These are phyloP conservation scores for Neocloeon triangulifer DNA, from an alignment of 1,140 invertebrate species.

Conservation along the genomic window DNA sequence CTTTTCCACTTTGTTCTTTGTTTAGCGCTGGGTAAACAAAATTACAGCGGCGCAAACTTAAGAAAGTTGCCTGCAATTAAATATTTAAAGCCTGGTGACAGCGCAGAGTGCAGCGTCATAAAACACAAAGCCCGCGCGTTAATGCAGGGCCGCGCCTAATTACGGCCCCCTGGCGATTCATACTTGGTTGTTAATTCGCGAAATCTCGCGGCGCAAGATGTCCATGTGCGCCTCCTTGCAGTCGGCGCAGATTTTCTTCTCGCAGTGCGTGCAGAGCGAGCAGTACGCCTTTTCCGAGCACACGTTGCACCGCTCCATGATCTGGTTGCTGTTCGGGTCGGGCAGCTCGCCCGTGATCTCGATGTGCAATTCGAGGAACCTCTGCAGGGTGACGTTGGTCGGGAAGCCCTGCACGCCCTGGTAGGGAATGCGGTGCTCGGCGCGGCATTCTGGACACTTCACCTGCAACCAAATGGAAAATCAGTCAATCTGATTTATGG, in stretches of 20 bases:
- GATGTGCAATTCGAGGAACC: slow-evolving; percentile 86
- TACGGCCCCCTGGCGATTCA: slow-evolving; percentile 13
- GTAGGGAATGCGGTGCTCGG: slow-evolving; percentile 91
- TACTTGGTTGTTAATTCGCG: slow-evolving; percentile 80
- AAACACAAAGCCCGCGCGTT: slow-evolving; percentile 34
- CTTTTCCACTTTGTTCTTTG: no score
- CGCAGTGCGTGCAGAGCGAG: slow-evolving; percentile 75
- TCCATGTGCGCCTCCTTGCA: slow-evolving; percentile 88
- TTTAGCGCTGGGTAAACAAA: no score
- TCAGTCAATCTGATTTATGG: no score
- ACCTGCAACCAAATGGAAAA: no score
- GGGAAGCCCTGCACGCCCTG: slow-evolving; percentile 88
- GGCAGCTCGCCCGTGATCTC: slow-evolving; percentile 79
- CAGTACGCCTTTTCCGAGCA: slow-evolving; percentile 91
- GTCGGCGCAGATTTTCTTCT: slow-evolving; percentile 76
- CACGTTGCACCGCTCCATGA: slow-evolving; percentile 26
- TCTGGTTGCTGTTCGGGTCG: slow-evolving; percentile 53
- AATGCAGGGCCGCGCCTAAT: slow-evolving; percentile 31
- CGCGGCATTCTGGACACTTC: slow-evolving; percentile 96
- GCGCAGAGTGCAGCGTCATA: slow-evolving; percentile 33
- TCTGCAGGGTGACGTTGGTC: slow-evolving; percentile 85
- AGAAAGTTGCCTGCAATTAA: no score
- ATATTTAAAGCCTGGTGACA: no score
- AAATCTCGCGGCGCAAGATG: slow-evolving; percentile 79
- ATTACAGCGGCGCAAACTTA: no score